Base-by-base conservation (phyloP, 1,140 invertebrate species). In the Drosophila orosa region DNA sequence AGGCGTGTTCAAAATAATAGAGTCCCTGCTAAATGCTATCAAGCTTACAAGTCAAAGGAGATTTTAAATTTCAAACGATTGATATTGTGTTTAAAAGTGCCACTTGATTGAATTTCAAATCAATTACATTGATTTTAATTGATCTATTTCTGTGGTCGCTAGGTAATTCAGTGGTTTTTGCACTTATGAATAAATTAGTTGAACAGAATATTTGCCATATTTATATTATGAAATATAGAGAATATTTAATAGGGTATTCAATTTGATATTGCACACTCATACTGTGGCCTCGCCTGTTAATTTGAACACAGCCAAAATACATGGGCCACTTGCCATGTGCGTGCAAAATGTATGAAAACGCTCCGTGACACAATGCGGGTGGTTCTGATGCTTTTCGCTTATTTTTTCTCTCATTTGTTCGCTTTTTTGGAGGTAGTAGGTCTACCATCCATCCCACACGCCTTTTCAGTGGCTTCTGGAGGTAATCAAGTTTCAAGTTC, bases 401-500 rank as follows among this genome's bases (percentile, higher is more conserved):
- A 27, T 35, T 52, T 59, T 52, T 45, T 35, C 29, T 40, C 7
- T 19, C 3, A 54, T 35, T 35, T 39, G 48, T 22, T 33, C 5
- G 1, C 4, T 13, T 44, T 73, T 22, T 61, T 15, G 39, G 55
- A 52, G 75, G 66, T 67, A 47, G 60, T 19, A 37, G 55, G 42
- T 29, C 25, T 29, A 25, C 48, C 48, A 60, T 10, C 37, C 27
- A 24, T 15, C 59, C 56, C 71, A 68, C 50, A 72, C 63, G 71
- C 72, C 63, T 56, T 67, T 78, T 89, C 68, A 63, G 83, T 86
- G 84, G 80, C 68, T 84, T 80, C 74, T 80, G 80, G 80, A 89
- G 84, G 84, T 89, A 89, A 89, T 89, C 84, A 90, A 89, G 84
- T 89, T 89, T 89, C 84, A 89, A 89, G 84, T 89, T 89, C 85